phyloP scores from a whole-genome alignment of 1,140 invertebrate species.

The Microplitis mediator region DNA sequence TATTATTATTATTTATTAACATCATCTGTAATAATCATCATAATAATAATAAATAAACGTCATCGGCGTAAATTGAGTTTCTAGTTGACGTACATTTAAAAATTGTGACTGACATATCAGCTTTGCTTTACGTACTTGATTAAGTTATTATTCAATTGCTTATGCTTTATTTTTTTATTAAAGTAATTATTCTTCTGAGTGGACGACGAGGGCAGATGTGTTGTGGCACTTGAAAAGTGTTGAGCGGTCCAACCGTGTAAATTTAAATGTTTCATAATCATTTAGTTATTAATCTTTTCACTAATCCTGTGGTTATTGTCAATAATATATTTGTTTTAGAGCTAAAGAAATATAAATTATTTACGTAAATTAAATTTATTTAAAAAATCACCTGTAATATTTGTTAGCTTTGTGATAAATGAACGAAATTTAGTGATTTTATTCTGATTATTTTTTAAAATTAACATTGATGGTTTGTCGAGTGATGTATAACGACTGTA shows the following conservation, averaged over 20 bases:
- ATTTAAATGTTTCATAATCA: no score
- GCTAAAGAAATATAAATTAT: background rate
- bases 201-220: background rate
- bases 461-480: background rate
- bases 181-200: background rate
- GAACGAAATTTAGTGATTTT: background rate
- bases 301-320: background rate
- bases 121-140: background rate
- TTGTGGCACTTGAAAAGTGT: constrained; percentile 18
- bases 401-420: background rate
- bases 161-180: background rate
- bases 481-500: constrained; percentile 23
- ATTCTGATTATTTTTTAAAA: background rate
- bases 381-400: background rate
- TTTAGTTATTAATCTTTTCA: no score
- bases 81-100: no score
- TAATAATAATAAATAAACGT: background rate
- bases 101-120: constrained; percentile 15
- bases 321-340: background rate
- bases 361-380: background rate
- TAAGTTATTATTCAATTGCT: background rate
- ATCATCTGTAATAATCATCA: background rate
- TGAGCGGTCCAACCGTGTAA: background rate
- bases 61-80: no score
- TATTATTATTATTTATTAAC: background rate